phyloP scores from a whole-genome alignment of 2,113 vertebrate species.

The Bufo bufo region DNA sequence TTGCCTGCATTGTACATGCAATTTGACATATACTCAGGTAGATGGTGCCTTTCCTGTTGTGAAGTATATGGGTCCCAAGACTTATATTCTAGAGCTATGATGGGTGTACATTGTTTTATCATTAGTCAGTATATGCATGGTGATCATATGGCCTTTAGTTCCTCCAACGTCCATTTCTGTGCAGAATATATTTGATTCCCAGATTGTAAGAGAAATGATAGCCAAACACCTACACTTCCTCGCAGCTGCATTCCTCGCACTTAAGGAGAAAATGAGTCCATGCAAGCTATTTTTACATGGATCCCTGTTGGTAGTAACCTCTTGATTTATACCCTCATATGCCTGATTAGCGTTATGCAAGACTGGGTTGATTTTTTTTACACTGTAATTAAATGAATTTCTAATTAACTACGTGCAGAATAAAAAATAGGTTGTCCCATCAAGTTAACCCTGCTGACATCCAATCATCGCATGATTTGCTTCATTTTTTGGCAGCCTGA shows the following conservation, averaged over 20 bases:
- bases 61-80: background rate
- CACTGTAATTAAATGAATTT: constrained; percentile 55
- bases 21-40: background rate
- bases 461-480: background rate
- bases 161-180: background rate
- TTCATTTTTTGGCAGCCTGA: background rate
- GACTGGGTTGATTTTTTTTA: constrained; percentile 37
- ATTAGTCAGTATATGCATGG: background rate
- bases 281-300: constrained; percentile 46
- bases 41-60: too few relatives aligned
- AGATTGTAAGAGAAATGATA: constrained; percentile 17
- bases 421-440: constrained; percentile 37
- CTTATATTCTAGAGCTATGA: background rate
- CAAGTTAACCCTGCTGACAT: constrained; percentile 30
- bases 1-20: background rate
- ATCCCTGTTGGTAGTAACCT: constrained; percentile 47
- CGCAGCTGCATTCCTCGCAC: constrained; percentile 10
- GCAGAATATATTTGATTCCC: background rate
- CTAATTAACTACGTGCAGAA: constrained; percentile 50
- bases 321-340: constrained; percentile 49
- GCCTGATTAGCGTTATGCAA: constrained; percentile 48
- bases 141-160: background rate
- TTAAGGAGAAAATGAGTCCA: constrained; percentile 26
- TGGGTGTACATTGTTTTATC: too few relatives aligned
- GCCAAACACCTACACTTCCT: constrained; percentile 46